phyloP scores from a whole-genome alignment of 2,113 vertebrate genomes.

The Periophthalmodon schlosseri region DNA sequence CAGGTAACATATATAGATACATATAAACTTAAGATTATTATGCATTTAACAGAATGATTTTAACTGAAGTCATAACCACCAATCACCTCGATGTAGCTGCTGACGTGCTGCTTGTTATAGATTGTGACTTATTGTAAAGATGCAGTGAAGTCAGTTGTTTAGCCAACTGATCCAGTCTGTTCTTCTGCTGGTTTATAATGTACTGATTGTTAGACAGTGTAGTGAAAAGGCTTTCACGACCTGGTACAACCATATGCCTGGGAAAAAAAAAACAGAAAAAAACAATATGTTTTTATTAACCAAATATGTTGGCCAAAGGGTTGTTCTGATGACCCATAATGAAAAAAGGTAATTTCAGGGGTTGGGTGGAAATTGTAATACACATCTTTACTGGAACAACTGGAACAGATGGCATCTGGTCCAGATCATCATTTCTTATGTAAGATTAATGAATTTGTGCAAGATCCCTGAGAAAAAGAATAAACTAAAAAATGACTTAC shows the following conservation, averaged over 20 bases:
- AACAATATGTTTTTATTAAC: too few relatives aligned
- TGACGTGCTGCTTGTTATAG: constrained; percentile 34
- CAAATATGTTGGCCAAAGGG: too few relatives aligned
- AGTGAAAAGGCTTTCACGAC: constrained; percentile 89
- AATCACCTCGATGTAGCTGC: constrained; percentile 21
- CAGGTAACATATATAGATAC: background rate
- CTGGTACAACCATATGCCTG: constrained; percentile 89
- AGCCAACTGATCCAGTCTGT: constrained; percentile 83
- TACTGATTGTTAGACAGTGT: constrained; percentile 90
- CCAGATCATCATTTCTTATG: too few relatives aligned
- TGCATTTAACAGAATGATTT: too few relatives aligned
- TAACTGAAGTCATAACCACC: background rate
- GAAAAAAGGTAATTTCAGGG: too few relatives aligned
- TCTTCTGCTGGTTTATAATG: constrained; percentile 94
- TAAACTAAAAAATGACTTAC: constrained; percentile 67
- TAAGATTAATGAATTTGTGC: too few relatives aligned
- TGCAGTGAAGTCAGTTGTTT: constrained; percentile 85
- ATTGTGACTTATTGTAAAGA: constrained; percentile 82
- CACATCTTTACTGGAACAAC: too few relatives aligned
- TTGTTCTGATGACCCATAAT: too few relatives aligned
- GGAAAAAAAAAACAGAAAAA: background rate
- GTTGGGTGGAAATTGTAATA: too few relatives aligned
- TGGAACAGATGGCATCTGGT: too few relatives aligned
- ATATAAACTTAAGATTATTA: background rate
- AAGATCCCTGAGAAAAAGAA: background rate